These are phyloP conservation scores for Aramus guarauna DNA, from an alignment of 2,113 vertebrate genomes.

Conservation along the genomic window DNA sequence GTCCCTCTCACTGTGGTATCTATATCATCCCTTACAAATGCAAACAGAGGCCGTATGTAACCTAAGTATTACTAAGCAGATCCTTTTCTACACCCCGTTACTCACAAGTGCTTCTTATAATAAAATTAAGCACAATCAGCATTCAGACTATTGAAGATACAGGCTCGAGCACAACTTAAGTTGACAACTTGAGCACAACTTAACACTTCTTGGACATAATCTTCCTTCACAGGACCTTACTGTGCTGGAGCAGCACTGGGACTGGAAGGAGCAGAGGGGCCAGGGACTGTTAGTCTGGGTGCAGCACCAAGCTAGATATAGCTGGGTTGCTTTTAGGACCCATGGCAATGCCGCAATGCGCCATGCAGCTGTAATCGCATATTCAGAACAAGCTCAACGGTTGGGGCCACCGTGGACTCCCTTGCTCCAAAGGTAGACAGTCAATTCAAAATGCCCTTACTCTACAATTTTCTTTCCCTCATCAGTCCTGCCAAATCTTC, in stretches of 20 bases:
- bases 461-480: neutral
- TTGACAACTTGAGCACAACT: too few species aligned
- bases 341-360: neutral
- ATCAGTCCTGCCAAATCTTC: neutral
- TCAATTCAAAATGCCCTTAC: neutral
- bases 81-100: neutral
- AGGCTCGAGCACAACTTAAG: neutral
- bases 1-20: neutral
- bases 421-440: neutral
- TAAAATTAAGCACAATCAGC: neutral
- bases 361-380: neutral
- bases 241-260: neutral
- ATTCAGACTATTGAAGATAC: neutral
- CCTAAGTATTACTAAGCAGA: neutral
- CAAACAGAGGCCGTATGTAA: neutral
- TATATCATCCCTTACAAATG: neutral
- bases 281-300: fast-evolving
- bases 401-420: neutral
- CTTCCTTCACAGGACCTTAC: neutral
- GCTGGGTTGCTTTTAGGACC: neutral
- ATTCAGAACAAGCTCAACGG: neutral
- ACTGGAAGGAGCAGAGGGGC: neutral
- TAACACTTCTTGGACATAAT: neutral
- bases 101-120: neutral
- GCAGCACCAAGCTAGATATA: neutral